Conservation (phyloP, 37 sponge, comb jelly and placozoan species). For the Halisarca cf. caerulea region DNA sequence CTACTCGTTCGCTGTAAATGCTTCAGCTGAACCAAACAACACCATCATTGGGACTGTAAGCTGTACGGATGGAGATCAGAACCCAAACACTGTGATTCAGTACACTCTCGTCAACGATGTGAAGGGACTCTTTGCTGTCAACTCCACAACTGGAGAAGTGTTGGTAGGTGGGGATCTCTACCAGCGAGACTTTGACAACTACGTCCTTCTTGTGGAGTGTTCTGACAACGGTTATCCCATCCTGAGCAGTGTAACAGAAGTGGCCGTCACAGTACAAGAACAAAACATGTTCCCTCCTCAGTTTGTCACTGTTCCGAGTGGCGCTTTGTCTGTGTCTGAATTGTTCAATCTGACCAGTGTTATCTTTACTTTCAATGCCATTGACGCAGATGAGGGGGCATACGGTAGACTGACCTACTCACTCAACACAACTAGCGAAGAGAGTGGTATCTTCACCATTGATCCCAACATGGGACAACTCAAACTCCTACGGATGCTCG, state of each 20-base stretch:
- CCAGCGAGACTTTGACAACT: conserved; percentile 28
- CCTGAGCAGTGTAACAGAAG: neutral
- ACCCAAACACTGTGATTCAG: conserved; percentile 35
- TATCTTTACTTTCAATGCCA: conserved; percentile 24
- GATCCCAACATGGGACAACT: conserved; percentile 6
- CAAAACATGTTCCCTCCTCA: neutral
- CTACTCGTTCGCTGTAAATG: conserved; percentile 47
- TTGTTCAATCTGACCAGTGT: neutral
- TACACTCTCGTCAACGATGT: conserved; percentile 34
- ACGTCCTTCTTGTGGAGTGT: conserved; percentile 36
- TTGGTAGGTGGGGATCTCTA: conserved; percentile 25
- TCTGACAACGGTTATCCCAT: conserved; percentile 33
- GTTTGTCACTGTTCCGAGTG: neutral
- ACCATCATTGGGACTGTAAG: conserved; percentile 36
- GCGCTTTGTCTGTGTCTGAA: neutral
- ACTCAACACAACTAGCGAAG: conserved; percentile 1
- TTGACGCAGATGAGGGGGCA: conserved; percentile 63
- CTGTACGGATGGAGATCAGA: conserved; percentile 66
- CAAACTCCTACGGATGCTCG: neutral
- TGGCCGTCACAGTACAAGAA: neutral
- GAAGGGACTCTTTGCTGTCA: conserved; percentile 25
- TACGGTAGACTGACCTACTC: conserved; percentile 60
- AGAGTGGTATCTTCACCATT: conserved; percentile 24
- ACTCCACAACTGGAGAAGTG: conserved; percentile 37
- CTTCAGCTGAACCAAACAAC: neutral